Evolutionary conservation across 2,888 invertebrate genomes (phyloP).

Genomic region (Watsonalla cultraria): DNA sequence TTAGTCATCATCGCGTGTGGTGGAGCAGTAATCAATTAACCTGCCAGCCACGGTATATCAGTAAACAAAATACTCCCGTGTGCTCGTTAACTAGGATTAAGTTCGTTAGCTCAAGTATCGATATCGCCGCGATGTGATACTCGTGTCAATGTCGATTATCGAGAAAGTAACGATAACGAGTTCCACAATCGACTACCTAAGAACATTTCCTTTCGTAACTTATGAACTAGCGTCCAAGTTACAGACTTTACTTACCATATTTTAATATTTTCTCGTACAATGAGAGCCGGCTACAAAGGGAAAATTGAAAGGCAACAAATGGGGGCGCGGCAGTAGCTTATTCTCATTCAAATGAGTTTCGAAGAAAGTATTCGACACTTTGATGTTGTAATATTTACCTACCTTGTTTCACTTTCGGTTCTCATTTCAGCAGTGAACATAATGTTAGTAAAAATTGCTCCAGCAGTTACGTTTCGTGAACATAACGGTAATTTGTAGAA

Average conservation of each 20-base stretch:
- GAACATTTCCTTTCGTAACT: constrained; percentile 24
- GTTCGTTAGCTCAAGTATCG: constrained; percentile 13
- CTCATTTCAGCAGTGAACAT: constrained; percentile 13
- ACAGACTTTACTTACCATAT: constrained; percentile 61
- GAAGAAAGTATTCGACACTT: constrained; percentile 61
- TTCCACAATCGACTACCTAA: constrained; percentile 1
- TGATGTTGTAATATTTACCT: constrained; percentile 48
- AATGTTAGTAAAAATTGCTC: constrained; percentile 1
- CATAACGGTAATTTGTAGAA: neutral
- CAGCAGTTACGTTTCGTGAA: neutral
- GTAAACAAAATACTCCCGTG: constrained; percentile 9
- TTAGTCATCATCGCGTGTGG: constrained; percentile 18
- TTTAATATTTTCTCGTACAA: constrained; percentile 63
- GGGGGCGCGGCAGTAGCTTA: constrained; percentile 49
- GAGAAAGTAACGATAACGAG: constrained; percentile 14
- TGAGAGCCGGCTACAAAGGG: constrained; percentile 50
- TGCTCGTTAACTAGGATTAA: constrained; percentile 18
- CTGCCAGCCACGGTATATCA: constrained; percentile 16
- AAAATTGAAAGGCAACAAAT: constrained; percentile 68
- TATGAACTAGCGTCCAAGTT: constrained; percentile 42
- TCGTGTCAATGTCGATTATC: constrained; percentile 7
- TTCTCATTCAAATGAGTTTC: constrained; percentile 70
- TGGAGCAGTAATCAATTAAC: constrained; percentile 21
- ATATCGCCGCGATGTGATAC: constrained; percentile 3
- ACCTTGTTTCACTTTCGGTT: constrained; percentile 23